These are phyloP conservation scores for Tichodroma muraria DNA, from an alignment of 2,113 vertebrate genomes.

Conservation along the genomic window DNA sequence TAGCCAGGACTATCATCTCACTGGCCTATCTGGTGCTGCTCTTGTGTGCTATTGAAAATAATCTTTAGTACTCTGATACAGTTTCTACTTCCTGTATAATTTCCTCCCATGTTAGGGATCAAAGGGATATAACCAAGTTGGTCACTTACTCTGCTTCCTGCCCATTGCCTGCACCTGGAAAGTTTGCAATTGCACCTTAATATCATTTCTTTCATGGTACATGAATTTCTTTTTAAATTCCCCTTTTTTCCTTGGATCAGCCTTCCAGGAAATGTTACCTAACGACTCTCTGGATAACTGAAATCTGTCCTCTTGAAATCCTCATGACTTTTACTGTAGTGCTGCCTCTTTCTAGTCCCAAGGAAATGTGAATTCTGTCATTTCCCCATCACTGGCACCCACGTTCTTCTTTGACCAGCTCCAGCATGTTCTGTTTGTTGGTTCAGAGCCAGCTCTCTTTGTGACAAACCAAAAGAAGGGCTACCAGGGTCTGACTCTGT, in stretches of 20 bases:
- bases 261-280: background rate
- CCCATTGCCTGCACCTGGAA: background rate
- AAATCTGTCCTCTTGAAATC: background rate
- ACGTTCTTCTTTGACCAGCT: background rate
- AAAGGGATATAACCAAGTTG: background rate
- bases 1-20: background rate
- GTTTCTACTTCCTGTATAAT: background rate
- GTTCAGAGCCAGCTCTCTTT: background rate
- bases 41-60: background rate
- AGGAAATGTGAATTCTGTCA: slow-evolving; percentile 17
- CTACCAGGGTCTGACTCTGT: background rate
- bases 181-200: background rate
- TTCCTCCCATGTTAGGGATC: background rate
- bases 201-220: background rate
- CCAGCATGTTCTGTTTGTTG: background rate
- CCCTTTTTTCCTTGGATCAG: background rate
- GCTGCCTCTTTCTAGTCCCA: background rate
- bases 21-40: background rate
- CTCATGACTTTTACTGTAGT: background rate
- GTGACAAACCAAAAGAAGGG: background rate
- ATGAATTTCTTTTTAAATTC: background rate
- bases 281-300: background rate
- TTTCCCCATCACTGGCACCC: background rate
- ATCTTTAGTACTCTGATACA: background rate
- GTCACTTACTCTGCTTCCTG: background rate